Evolutionary conservation across 2,113 vertebrate genomes (phyloP).

Genomic region (Syngnathus scovelli): DNA sequence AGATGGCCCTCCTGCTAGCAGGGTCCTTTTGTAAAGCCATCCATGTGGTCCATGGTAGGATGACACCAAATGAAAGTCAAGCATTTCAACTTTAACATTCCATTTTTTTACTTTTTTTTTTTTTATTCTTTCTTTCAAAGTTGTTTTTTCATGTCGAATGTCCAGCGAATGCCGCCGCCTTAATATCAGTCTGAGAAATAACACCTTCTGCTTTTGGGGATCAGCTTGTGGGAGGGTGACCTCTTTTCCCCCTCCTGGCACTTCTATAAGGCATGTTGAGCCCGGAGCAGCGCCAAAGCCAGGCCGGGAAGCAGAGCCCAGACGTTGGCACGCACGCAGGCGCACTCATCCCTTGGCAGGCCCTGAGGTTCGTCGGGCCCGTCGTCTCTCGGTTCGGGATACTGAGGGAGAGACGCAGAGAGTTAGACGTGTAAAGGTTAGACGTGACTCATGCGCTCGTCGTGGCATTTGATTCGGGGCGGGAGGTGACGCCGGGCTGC

Average conservation of each 20-base stretch:
- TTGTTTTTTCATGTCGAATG: slow-evolving; percentile 31
- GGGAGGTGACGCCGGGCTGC: slow-evolving; percentile 18
- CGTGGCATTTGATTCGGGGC: slow-evolving; percentile 44
- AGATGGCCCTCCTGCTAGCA: slow-evolving; percentile 11
- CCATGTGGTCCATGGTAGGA: slow-evolving; percentile 36
- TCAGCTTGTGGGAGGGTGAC: slow-evolving; percentile 67
- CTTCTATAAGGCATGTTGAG: slow-evolving; percentile 65
- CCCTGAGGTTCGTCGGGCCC: slow-evolving; percentile 30
- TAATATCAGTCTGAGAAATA: slow-evolving; percentile 57
- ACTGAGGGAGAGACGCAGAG: slow-evolving; percentile 27
- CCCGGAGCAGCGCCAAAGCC: slow-evolving; percentile 58
- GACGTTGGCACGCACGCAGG: slow-evolving; percentile 52
- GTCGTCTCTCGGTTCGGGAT: slow-evolving; percentile 40
- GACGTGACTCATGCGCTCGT: slow-evolving; percentile 49
- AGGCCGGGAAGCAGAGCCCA: slow-evolving; percentile 59
- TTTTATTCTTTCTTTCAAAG: background rate
- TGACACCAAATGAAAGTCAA: slow-evolving; percentile 51
- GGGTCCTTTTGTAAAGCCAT: slow-evolving; percentile 42
- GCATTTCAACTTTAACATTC: background rate
- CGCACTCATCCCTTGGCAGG: slow-evolving; percentile 49
- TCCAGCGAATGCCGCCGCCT: slow-evolving; percentile 49
- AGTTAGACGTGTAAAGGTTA: slow-evolving; percentile 58
- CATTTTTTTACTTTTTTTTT: slow-evolving; percentile 22
- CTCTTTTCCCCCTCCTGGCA: slow-evolving; percentile 52
- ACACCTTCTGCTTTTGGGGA: slow-evolving; percentile 62